phyloP scores from a whole-genome alignment of 2,888 invertebrate species.

The Pachycephus smyrnensis region DNA sequence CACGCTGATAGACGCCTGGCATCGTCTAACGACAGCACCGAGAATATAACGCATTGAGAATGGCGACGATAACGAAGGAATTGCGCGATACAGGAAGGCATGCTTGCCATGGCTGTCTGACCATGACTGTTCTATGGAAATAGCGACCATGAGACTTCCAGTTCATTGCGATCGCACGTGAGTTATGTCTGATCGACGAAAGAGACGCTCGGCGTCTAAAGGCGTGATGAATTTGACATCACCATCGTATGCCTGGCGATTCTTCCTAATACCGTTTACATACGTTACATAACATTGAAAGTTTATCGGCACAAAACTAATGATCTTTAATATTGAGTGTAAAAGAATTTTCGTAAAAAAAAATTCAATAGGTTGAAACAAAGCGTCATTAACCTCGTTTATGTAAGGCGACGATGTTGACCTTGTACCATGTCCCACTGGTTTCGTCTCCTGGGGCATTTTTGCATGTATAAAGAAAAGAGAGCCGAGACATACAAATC shows the following conservation, averaged over 20 bases:
- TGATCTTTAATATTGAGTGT: neutral
- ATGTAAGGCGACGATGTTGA: neutral
- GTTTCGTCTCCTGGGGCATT: neutral
- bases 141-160: slow-evolving; percentile 50
- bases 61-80: slow-evolving; percentile 11
- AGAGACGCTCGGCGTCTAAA: neutral
- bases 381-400: neutral
- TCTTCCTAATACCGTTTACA: too few relatives aligned
- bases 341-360: too few relatives aligned
- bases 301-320: neutral
- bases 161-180: slow-evolving; percentile 20
- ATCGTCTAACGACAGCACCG: neutral
- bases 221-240: neutral
- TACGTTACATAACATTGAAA: neutral
- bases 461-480: neutral
- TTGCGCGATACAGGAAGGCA: slow-evolving; percentile 45
- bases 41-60: neutral
- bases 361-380: neutral
- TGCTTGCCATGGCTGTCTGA: slow-evolving; percentile 21
- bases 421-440: neutral
- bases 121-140: slow-evolving; percentile 47
- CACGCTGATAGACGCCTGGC: neutral
- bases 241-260: too few relatives aligned
- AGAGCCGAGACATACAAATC: neutral
- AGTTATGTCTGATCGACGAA: neutral